phyloP scores from a whole-genome alignment of 2,113 vertebrate species.

The Dipodomys spectabilis region DNA sequence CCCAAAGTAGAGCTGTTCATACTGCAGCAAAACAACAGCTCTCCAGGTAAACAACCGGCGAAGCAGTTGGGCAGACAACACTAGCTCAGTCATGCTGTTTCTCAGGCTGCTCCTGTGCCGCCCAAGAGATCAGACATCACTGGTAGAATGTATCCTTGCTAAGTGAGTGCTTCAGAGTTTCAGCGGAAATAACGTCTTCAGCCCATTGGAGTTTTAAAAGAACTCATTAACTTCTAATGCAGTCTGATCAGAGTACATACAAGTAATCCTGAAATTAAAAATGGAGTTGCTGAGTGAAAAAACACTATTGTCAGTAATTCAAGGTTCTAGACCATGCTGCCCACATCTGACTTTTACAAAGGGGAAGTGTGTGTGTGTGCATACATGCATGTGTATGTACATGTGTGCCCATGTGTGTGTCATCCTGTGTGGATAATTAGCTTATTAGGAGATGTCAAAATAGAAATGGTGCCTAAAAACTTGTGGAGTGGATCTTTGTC shows the following conservation, averaged over 20 bases:
- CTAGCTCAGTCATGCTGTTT: background rate
- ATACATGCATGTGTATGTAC: background rate
- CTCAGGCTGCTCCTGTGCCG: background rate
- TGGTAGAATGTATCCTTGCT: background rate
- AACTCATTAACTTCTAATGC: background rate
- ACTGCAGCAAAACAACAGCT: background rate
- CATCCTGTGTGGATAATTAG: background rate
- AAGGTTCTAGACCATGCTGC: background rate
- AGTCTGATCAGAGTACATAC: background rate
- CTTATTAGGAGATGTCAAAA: background rate
- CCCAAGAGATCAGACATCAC: background rate
- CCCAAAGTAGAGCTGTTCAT: background rate
- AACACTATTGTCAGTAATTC: background rate
- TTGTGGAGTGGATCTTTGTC: no score
- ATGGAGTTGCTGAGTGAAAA: background rate
- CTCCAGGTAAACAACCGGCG: background rate
- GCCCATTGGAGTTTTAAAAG: background rate
- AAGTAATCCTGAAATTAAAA: background rate
- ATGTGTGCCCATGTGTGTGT: background rate
- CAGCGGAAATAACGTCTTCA: background rate
- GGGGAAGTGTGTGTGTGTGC: background rate
- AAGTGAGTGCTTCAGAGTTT: background rate
- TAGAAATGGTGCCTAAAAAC: no score
- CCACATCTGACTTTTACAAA: background rate
- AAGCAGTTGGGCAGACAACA: background rate